Conservation (phyloP, 2,888 invertebrate species). For the Caenorhabditis wallacei region DNA sequence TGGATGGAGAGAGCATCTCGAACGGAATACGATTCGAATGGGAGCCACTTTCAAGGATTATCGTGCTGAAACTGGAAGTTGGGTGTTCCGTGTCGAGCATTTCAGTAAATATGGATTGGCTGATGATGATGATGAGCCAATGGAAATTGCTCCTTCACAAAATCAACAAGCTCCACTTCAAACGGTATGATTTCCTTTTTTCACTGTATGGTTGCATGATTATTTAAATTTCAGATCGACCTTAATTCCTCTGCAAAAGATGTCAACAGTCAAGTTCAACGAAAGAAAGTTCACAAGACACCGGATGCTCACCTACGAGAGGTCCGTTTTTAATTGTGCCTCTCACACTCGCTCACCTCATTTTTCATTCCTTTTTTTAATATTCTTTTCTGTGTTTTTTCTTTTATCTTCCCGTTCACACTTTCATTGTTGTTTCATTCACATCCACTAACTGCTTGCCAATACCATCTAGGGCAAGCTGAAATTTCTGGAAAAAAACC, state of each 20-base stretch:
- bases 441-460: slow-evolving; percentile 39
- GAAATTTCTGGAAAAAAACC: slow-evolving; percentile 15
- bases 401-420: slow-evolving; percentile 3
- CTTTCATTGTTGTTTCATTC: slow-evolving; percentile 13
- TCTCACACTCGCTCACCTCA: not conserved
- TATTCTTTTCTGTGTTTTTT: not conserved
- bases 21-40: slow-evolving; percentile 91
- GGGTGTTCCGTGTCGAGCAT: slow-evolving; percentile 89
- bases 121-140: slow-evolving; percentile 66
- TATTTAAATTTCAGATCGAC: slow-evolving; percentile 39
- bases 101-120: slow-evolving; percentile 85
- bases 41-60: slow-evolving; percentile 94
- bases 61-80: slow-evolving; percentile 95
- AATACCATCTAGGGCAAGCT: slow-evolving; percentile 51
- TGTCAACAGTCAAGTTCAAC: slow-evolving; percentile 62
- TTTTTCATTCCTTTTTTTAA: not conserved
- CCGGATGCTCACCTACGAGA: slow-evolving; percentile 29
- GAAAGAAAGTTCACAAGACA: slow-evolving; percentile 41
- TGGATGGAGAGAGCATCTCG: slow-evolving; percentile 92
- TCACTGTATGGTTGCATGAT: not conserved
- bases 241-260: slow-evolving; percentile 47
- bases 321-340: slow-evolving; percentile 58
- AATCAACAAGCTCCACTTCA: slow-evolving; percentile 31
- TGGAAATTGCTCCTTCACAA: slow-evolving; percentile 52
- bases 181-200: slow-evolving; percentile 10